A percentile compares a stretch with the other conserved stretches of the same genome.
These are phyloP conservation scores for Chelonus formosanus DNA, from an alignment of 2,888 invertebrate genomes.

Conservation along the genomic window DNA sequence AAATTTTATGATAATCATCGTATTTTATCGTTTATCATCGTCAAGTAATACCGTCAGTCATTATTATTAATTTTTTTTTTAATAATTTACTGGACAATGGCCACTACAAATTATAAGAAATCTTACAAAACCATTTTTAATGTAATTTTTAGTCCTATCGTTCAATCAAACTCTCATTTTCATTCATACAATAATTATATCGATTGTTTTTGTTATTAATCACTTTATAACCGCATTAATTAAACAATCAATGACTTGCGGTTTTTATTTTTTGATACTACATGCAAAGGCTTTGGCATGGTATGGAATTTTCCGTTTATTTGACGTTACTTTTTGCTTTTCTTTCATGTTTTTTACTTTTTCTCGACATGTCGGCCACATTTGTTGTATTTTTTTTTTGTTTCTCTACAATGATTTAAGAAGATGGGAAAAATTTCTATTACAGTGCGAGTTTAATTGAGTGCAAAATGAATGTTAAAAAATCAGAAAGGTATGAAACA, in stretches of 20 bases:
- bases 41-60: conserved; percentile 35
- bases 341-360: conserved; percentile 29
- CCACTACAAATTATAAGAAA: conserved; percentile 64
- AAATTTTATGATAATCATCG: conserved; percentile 5
- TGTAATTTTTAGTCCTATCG: conserved; percentile 16
- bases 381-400: too few relatives aligned
- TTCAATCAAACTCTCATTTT: conserved; percentile 35
- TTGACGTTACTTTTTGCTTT: conserved; percentile 25
- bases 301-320: conserved; percentile 32
- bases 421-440: too few relatives aligned
- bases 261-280: conserved; percentile 10
- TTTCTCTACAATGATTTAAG: too few relatives aligned
- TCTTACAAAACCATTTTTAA: conserved; percentile 56
- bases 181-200: conserved; percentile 24
- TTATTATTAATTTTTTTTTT: conserved; percentile 27
- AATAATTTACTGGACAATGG: conserved; percentile 52
- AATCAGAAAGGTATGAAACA: too few relatives aligned
- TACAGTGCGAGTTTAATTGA: too few relatives aligned
- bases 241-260: conserved; percentile 2
- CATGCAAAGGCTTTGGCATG: conserved; percentile 20
- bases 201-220: conserved; percentile 19
- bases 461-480: too few relatives aligned
- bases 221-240: conserved; percentile 4
- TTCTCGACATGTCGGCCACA: neutral
- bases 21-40: conserved; percentile 36